phyloP scores from a whole-genome alignment of 2,888 invertebrate species.

The Hyppa rectilinea region DNA sequence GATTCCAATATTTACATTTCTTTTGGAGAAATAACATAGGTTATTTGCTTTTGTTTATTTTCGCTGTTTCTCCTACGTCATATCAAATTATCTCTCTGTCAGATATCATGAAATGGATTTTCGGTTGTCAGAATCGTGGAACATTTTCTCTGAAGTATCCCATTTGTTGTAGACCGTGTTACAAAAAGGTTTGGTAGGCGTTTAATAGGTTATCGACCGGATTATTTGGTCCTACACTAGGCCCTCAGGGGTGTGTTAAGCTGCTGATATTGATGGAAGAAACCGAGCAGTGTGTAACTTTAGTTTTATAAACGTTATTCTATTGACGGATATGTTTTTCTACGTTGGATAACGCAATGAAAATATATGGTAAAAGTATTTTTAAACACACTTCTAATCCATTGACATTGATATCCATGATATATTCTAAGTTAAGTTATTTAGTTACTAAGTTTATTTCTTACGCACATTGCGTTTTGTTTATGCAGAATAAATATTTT shows the following conservation, averaged over 20 bases:
- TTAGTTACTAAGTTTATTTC: no score
- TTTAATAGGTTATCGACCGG: conserved; percentile 68
- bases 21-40: conserved; percentile 29
- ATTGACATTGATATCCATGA: not conserved
- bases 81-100: conserved; percentile 79
- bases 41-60: conserved; percentile 63
- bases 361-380: not conserved
- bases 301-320: conserved; percentile 20
- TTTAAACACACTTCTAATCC: not conserved
- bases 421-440: no score
- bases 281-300: conserved; percentile 19
- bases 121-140: conserved; percentile 71
- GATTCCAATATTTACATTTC: conserved; percentile 54
- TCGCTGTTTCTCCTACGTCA: conserved; percentile 68
- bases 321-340: conserved; percentile 26
- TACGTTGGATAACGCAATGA: not conserved
- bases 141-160: conserved; percentile 63
- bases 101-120: conserved; percentile 77
- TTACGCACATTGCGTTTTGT: no score
- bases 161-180: conserved; percentile 60
- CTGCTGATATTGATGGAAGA: conserved; percentile 37
- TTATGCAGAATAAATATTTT: no score
- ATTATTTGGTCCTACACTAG: conserved; percentile 55
- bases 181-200: conserved; percentile 63
- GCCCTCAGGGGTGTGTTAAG: conserved; percentile 41